Evolutionary conservation across 2,113 vertebrate species (phyloP).

Genomic region (Notarius lentiginosus): DNA sequence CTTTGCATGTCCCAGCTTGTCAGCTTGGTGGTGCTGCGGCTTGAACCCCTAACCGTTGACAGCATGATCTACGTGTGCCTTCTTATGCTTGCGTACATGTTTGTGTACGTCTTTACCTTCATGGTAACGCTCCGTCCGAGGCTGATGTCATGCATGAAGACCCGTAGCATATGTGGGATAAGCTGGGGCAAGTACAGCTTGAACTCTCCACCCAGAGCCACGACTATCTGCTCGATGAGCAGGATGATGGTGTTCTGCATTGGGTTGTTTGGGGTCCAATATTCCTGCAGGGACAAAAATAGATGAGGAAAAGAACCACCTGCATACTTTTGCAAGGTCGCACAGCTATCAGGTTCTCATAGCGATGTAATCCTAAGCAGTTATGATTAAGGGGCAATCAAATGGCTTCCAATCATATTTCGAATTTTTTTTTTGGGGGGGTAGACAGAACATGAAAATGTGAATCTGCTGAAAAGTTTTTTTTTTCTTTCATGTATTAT

Average conservation of each 20-base stretch:
- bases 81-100: neutral
- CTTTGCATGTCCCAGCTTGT: too few relatives aligned
- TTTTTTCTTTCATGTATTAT: neutral
- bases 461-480: neutral
- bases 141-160: conserved; percentile 98
- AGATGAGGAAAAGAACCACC: neutral
- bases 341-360: neutral
- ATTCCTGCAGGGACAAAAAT: conserved; percentile 77
- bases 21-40: too few relatives aligned
- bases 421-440: neutral
- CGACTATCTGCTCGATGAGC: conserved; percentile 96
- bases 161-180: conserved; percentile 95
- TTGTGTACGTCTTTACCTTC: conserved; percentile 77
- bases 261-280: conserved; percentile 98
- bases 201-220: conserved; percentile 94
- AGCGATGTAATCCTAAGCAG: neutral
- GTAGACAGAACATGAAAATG: neutral
- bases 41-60: neutral
- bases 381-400: too few relatives aligned
- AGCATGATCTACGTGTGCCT: neutral
- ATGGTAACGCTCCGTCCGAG: conserved; percentile 89
- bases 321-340: neutral
- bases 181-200: conserved; percentile 97
- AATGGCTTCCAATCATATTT: neutral
- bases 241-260: conserved; percentile 99